Evolutionary conservation across 2,888 invertebrate species (phyloP).

Genomic region (Drosophila anomelani): DNA sequence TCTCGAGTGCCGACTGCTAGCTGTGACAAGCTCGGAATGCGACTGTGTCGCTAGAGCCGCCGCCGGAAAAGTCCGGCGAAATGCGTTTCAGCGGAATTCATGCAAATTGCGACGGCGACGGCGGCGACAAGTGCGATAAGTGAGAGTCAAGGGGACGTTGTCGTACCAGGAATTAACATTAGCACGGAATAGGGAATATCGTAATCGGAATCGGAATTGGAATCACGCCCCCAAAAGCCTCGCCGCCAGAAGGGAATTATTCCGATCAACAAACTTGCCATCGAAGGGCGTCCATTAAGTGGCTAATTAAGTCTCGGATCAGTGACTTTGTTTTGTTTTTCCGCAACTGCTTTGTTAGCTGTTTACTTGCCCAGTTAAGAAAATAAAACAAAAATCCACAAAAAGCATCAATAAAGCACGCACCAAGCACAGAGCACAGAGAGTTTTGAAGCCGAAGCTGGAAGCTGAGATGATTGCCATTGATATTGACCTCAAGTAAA

Average conservation of each 20-base stretch:
- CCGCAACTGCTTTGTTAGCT: constrained; percentile 5
- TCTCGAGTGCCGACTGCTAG: constrained; percentile 10
- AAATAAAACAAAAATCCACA: constrained; percentile 7
- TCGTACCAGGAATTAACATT: constrained; percentile 35
- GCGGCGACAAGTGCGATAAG: constrained; percentile 56
- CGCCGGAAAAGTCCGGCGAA: constrained; percentile 27
- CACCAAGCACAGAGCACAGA: neutral
- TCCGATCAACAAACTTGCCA: constrained; percentile 1
- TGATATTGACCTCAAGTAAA: constrained; percentile 32
- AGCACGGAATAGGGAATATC: constrained; percentile 28
- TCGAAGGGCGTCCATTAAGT: constrained; percentile 10
- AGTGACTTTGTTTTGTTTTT: constrained; percentile 2
- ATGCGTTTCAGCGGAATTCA: constrained; percentile 46
- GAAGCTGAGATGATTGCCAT: constrained; percentile 17
- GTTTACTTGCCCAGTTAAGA: neutral
- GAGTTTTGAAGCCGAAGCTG: constrained; percentile 8
- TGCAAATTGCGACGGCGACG: constrained; percentile 22
- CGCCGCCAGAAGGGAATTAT: neutral
- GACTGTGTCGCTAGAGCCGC: constrained; percentile 31
- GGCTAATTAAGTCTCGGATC: constrained; percentile 7
- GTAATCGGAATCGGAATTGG: neutral
- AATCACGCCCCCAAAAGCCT: constrained; percentile 17
- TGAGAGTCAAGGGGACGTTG: constrained; percentile 66
- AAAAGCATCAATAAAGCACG: constrained; percentile 35
- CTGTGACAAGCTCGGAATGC: constrained; percentile 20